These are phyloP conservation scores for Linurgus olivaceus DNA, from an alignment of 2,797 vertebrate genomes.

Conservation along the genomic window DNA sequence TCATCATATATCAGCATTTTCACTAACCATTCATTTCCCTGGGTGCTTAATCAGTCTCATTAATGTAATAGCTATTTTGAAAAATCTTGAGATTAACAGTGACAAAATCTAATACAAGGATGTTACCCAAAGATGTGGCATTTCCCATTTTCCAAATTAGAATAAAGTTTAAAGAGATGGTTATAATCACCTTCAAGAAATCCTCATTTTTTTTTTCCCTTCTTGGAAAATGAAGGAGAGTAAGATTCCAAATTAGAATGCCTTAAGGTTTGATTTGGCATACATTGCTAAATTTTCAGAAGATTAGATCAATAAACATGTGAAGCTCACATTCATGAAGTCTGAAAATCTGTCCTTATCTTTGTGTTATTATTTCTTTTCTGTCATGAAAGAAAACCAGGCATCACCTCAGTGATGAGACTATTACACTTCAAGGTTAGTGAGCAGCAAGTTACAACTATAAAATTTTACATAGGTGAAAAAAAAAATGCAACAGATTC, in stretches of 20 bases:
- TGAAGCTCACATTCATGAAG: background rate
- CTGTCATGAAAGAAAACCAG: background rate
- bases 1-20: background rate
- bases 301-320: background rate
- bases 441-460: background rate
- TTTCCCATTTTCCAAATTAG: background rate
- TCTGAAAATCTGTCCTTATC: background rate
- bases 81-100: background rate
- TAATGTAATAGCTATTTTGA: background rate
- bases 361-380: background rate
- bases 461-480: background rate
- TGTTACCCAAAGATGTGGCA: background rate
- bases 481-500: background rate
- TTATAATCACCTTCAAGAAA: background rate
- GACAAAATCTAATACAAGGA: background rate
- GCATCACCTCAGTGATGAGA: background rate
- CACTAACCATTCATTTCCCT: background rate
- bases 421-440: background rate
- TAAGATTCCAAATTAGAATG: background rate
- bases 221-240: background rate
- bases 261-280: background rate
- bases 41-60: background rate
- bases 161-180: background rate
- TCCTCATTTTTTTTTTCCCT: background rate
- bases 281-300: background rate